A percentile compares a stretch with the other conserved stretches of the same genome.
phyloP scores from a whole-genome alignment of 2,888 invertebrate species.

The Noctua comes region DNA sequence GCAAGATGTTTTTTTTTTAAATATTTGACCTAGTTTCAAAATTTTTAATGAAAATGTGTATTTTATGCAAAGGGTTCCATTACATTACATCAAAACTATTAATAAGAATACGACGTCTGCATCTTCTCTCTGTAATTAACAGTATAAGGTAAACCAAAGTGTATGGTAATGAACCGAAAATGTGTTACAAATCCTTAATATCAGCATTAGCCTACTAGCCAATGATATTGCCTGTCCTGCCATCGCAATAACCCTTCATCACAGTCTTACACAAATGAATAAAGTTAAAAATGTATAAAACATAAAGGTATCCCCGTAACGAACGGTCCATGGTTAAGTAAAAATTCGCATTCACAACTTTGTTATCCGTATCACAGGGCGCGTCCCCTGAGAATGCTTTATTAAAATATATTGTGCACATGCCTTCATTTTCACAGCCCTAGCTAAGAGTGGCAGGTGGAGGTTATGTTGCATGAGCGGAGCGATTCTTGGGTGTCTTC shows the following conservation, averaged over 20 bases:
- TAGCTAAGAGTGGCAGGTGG: conserved; percentile 66
- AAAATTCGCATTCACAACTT: conserved; percentile 86
- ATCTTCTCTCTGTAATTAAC: background rate
- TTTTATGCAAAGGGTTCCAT: background rate
- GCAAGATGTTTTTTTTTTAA: conserved; percentile 28
- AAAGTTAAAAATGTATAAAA: conserved; percentile 59
- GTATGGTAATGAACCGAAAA: too few species aligned
- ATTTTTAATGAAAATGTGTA: background rate
- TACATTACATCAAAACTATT: too few species aligned
- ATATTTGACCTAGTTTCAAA: conserved; percentile 22
- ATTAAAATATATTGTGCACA: conserved; percentile 89
- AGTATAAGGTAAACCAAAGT: too few species aligned
- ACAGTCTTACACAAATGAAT: conserved; percentile 53
- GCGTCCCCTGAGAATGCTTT: conserved; percentile 85
- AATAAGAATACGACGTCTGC: background rate
- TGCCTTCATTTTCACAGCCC: conserved; percentile 81
- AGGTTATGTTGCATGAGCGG: conserved; percentile 45
- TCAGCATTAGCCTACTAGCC: background rate
- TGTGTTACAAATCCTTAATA: background rate
- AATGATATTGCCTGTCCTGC: background rate
- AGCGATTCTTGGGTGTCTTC: conserved; percentile 44
- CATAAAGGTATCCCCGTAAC: conserved; percentile 67
- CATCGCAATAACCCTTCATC: conserved; percentile 26
- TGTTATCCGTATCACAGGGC: conserved; percentile 84
- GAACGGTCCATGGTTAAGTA: conserved; percentile 80